phyloP scores from a whole-genome alignment of 2,113 vertebrate species.

The Prietella phreatophila region DNA sequence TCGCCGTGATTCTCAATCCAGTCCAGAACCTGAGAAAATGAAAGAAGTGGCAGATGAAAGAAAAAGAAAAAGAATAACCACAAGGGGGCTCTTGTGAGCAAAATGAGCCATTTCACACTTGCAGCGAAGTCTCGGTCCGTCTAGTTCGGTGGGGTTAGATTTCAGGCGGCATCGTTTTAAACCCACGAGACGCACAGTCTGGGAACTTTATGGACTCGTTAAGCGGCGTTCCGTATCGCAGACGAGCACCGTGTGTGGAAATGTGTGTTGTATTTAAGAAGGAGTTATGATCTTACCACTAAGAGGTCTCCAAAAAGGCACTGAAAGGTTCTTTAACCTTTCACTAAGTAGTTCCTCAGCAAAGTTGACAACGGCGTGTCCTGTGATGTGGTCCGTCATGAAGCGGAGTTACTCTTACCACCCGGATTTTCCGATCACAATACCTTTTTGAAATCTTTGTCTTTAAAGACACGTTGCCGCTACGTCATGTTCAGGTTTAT shows the following conservation, averaged over 20 bases:
- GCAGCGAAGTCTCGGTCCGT: slow-evolving; percentile 36
- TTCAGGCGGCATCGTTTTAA: background rate
- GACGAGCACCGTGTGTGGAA: background rate
- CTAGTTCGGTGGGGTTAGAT: background rate
- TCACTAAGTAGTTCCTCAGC: background rate
- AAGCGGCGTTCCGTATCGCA: background rate
- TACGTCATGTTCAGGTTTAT: background rate
- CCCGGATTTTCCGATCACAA: background rate
- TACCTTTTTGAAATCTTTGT: background rate
- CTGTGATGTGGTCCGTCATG: background rate
- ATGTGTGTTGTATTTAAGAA: background rate
- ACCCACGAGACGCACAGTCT: background rate
- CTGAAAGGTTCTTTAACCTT: background rate
- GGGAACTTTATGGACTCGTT: slow-evolving; percentile 6
- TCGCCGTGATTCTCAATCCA: slow-evolving; percentile 99
- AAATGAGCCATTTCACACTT: slow-evolving; percentile 18
- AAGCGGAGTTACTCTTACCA: background rate
- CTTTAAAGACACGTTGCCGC: background rate
- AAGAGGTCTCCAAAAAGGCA: background rate
- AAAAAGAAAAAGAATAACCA: slow-evolving; percentile 12
- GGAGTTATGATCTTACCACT: background rate
- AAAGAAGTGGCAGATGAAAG: background rate
- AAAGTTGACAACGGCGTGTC: background rate
- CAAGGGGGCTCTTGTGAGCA: slow-evolving; percentile 35
- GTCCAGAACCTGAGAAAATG: slow-evolving; percentile 82